Base-by-base conservation (phyloP, 2,888 invertebrate genomes). In the Cancer borealis region DNA sequence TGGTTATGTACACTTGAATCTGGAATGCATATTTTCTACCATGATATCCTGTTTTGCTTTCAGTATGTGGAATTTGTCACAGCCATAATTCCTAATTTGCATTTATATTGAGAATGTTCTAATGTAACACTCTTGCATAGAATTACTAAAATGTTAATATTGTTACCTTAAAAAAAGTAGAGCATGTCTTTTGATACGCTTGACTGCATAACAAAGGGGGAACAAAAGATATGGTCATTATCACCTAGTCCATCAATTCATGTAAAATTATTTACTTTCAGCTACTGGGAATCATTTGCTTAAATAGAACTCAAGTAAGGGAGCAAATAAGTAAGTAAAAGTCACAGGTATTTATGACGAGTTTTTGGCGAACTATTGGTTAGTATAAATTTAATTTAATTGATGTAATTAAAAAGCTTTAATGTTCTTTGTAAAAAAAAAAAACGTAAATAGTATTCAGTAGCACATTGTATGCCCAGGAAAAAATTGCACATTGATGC, bases 201-300 rank as follows among this genome's bases (percentile, higher is more conserved):
- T 84, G 39, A 39, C 39, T 14, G 30, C 39, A 39, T 84, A 39
- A 84, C 84, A 84, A 84, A 84, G 14, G 39, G 30, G 17, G 39
- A 84, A 39, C 84, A 84, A 30, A 39, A 84, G 17, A 84, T 84
- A 39, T 84, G 84, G 84, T 84, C 6, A 84, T 84, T 30, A 39
- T 84, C 39, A 84, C 17, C 39, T 30, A 84, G 84, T 39, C 84
- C 39, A 39, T 12, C 84, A 39, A 84, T 84, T 84, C 90, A 90
- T 49, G n/a, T 49, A 60, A 4, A n/a, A 91, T 46, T 39, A 46
- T 94, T 94, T 94, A 92, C 92, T 94, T 94, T 94, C 94, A 94
- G 94, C 92, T 92, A 90, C 92, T 94, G 94, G 94, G 94, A 94
- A 94, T 94, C 94, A 92, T 94, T 89, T 94, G 94, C 94, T 47